These are phyloP conservation scores for Euphydryas editha DNA, from an alignment of 2,888 invertebrate genomes.

Conservation along the genomic window DNA sequence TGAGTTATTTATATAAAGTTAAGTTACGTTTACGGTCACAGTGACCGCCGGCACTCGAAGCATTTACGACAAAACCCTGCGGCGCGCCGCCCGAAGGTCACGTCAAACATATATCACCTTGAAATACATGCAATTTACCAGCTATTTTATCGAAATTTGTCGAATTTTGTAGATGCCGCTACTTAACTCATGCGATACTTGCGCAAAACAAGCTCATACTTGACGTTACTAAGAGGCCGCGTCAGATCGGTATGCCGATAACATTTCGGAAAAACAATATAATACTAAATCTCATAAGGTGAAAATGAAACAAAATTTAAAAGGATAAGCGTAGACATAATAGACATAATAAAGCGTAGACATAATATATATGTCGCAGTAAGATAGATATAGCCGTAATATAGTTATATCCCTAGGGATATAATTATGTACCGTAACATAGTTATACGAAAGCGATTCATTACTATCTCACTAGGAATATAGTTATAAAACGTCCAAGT, in stretches of 20 bases:
- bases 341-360: too few species aligned
- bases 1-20: too few species aligned
- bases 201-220: background rate
- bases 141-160: background rate
- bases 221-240: background rate
- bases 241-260: background rate
- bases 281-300: background rate
- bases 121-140: background rate
- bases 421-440: too few species aligned
- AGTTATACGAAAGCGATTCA: too few species aligned
- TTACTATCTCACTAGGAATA: too few species aligned
- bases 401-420: too few species aligned
- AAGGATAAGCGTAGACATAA: background rate
- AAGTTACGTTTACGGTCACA: too few species aligned
- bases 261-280: background rate
- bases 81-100: slow-evolving; percentile 7
- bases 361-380: too few species aligned
- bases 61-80: slow-evolving; percentile 14
- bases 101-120: background rate
- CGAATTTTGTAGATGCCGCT: background rate
- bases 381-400: too few species aligned
- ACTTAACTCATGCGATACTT: background rate
- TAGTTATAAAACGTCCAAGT: too few species aligned
- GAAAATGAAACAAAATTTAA: background rate
- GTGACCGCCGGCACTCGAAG: slow-evolving; percentile 3